Evolutionary conservation across 2,797 vertebrate species (phyloP).

Genomic region (Chloroceryle inda): DNA sequence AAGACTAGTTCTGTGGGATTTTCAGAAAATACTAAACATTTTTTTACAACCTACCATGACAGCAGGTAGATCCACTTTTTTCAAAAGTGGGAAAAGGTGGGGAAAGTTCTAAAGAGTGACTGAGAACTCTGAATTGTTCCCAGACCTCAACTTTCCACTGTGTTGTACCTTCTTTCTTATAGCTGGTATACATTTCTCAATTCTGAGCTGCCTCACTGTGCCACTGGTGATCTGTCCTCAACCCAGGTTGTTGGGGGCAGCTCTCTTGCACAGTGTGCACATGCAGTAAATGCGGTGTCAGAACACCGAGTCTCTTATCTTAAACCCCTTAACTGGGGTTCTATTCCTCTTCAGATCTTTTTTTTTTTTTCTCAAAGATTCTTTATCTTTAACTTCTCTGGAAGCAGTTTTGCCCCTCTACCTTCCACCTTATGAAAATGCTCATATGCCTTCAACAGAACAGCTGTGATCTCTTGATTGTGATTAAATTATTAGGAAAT

Average conservation of each 20-base stretch:
- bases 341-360: background rate
- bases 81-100: background rate
- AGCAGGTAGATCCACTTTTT: background rate
- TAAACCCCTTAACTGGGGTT: background rate
- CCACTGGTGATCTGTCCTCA: background rate
- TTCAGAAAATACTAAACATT: background rate
- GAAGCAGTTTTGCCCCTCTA: background rate
- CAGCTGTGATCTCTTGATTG: fast-evolving
- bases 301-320: background rate
- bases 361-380: background rate
- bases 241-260: fast-evolving
- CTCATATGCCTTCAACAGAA: background rate
- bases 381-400: background rate
- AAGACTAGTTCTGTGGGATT: background rate
- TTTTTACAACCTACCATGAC: background rate
- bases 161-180: background rate
- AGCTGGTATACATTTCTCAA: background rate
- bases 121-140: background rate
- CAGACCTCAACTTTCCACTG: background rate
- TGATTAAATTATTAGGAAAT: background rate
- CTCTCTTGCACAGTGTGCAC: background rate
- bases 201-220: background rate
- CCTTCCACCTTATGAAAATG: background rate
- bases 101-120: background rate
- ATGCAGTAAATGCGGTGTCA: background rate